Evolutionary conservation across 2,113 vertebrate species (phyloP), one percentile per base, ranked within the genome.

Genomic region (Lates calcarifer): DNA sequence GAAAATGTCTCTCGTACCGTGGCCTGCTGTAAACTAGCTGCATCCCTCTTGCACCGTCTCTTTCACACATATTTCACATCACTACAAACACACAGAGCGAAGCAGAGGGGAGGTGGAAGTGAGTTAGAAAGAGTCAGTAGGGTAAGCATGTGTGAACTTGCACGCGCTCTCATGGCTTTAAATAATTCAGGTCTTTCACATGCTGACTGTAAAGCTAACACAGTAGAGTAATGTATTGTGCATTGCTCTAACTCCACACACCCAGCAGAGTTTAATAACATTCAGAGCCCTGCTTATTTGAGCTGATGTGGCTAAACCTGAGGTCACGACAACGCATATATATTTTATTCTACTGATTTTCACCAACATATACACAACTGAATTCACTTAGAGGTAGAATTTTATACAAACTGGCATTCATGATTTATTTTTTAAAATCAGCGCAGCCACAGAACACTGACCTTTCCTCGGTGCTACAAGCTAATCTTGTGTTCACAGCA

Each of bases 141-240:
- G 58, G 67, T 81, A 85, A 85, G 80, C 79, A 87, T 79, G 89
- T 89, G 82, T 9, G 49, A 90, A 89, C 88, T 61, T 82, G 79
- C 82, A 67, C 58, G 29, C 41, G 26, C 81, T 79, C 79, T 77
- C 63, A 12, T 75, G 35, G 80, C 60, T 66, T 83, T 93, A 83
- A 93, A 93, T 93, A 86, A 91, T 91, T 92, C 79, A 83, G 83
- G 22, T 22, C 57, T 76, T 79, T 74, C 76, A 65, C 87, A 79
- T 68, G 82, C 51, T 0, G 41, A 77, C 79, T 83, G 58, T 70
- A 64, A 78, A 37, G n/a, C 63, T 35, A 47, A 79, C 8, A 33
- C 61, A 73, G 35, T 64, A n/a, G 3, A 33, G 51, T 73, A 37
- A n/a, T n/a, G 55, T 58, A 68, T 39, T 41, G 49, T 41, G 12